Base-by-base conservation (phyloP, 2,113 vertebrate genomes). In the Hydrochoerus hydrochaeris region DNA sequence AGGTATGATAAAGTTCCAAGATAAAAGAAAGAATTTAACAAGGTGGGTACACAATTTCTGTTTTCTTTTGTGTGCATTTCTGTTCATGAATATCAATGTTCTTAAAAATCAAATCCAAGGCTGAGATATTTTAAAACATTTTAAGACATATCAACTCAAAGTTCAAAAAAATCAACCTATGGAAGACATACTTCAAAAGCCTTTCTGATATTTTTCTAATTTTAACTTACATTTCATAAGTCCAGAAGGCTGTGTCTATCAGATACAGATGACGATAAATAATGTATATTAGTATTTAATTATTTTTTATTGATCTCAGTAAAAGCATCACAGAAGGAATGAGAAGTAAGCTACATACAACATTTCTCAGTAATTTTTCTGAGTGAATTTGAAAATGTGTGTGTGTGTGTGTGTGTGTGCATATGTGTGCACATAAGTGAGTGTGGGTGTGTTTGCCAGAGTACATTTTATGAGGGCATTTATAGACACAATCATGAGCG, bases 401-500 rank as follows among this genome's bases (percentile, higher is more conserved):
- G 52, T 93, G 49, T 90, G 71, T 62, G 19, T 85, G 35, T 82
- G 35, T 84, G 67, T 93, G 49, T 90, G 32, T 46, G 52, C 92
- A 77, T 60, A 24, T 85, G 35, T 82, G 35, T 84, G 67, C 30
- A 58, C 38, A 92, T 85, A 73, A 90, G 82, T 32, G 77, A 95
- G 89, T 84, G 32, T 1, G 5, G 69, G 67, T 81, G 10, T 91
- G 58, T 96, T 96, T 96, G 4, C 69, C 92, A 91, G 86, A 97
- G 65, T 97, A 87, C 91, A 91, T 98, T 98, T 98, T 98, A 98
- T 98, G 98, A 98, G 98, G 97, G 96, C 98, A 98, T 98, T 99
- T 98, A 91, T 97, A 98, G 97, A 97, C 96, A 98, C 98, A 98
- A 98, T 98, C 97, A 98, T 97, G 98, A 98, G 93, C 96, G 98